These are phyloP conservation scores for Poliocrania exsul DNA, from an alignment of 2,797 vertebrate genomes.

Conservation along the genomic window DNA sequence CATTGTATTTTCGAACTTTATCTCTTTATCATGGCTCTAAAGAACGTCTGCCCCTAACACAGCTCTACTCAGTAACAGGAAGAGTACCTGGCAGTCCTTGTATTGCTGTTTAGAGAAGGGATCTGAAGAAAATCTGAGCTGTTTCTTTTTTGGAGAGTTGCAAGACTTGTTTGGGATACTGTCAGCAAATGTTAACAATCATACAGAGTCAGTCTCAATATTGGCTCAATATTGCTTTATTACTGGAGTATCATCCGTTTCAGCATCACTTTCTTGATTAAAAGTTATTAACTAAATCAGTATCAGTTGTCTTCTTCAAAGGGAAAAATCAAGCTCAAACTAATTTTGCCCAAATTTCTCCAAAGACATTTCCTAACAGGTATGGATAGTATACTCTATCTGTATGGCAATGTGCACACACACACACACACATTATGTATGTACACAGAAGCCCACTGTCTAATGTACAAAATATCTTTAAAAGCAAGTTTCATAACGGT, in stretches of 20 bases:
- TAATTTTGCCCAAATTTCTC: background rate
- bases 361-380: background rate
- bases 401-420: background rate
- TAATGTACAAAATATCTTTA: background rate
- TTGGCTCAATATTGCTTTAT: background rate
- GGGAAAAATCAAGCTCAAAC: background rate
- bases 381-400: background rate
- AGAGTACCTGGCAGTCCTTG: background rate
- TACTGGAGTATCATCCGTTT: background rate
- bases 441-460: background rate
- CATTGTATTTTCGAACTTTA: background rate
- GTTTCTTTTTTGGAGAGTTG: background rate
- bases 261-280: background rate
- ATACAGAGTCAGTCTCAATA: background rate
- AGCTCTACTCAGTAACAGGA: background rate
- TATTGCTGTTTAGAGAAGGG: background rate
- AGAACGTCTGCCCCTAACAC: background rate
- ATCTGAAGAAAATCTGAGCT: background rate
- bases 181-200: background rate
- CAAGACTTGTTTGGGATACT: background rate
- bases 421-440: background rate
- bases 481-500: background rate
- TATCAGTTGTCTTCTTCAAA: background rate
- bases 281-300: background rate
- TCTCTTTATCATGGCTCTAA: background rate